Base-by-base conservation (phyloP, 2,113 vertebrate species). In the Odontophorus gujanensis region DNA sequence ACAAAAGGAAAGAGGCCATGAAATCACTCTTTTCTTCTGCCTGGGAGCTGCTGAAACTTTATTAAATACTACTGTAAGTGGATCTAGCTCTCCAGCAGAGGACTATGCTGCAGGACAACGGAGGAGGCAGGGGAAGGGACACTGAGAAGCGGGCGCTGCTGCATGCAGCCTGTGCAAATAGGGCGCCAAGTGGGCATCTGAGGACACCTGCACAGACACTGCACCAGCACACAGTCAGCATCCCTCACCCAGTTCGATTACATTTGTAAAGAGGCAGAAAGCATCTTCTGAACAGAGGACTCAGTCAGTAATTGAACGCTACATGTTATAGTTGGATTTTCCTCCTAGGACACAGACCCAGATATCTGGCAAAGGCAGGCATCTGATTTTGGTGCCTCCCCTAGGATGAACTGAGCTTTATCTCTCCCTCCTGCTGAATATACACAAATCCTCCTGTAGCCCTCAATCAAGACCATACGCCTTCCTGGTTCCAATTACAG, bases 401-500 rank as follows among this genome's bases (percentile, higher is more conserved):
- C 28, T 19, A 74, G 78, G 92, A 92, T 76, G 74, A 81, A 17
- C 76, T 6, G 57, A 81, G 94, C 91, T 91, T 68, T 72, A 47
- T 90, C 80, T 90, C 80, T 94, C 73, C 76, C 85, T 95, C 75
- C 59, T 83, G 84, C 85, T 67, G 38, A 6, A 20, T 63, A 32
- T 6, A 20, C 18, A 72, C 84, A 89, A 85, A 28, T n/a, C 75
- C 57, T 91, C 63, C 62, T n/a, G 73, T 6, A 58, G 72, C 55
- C 6, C 77, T 36, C 38, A 30, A 71, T 24, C 82, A 78, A 83
- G 55, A 51, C 77, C 78, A 25, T 79, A n/a, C 25, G 57, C 24
- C 51, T 57, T 67, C 94, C 93, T 82, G 40, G 68, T 85, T 88
- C 81, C 78, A 89, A 77, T 59, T 66, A 84, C 84, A 65, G 79